Evolutionary conservation across 2,888 invertebrate genomes (phyloP).

Genomic region (Apamea monoglypha): DNA sequence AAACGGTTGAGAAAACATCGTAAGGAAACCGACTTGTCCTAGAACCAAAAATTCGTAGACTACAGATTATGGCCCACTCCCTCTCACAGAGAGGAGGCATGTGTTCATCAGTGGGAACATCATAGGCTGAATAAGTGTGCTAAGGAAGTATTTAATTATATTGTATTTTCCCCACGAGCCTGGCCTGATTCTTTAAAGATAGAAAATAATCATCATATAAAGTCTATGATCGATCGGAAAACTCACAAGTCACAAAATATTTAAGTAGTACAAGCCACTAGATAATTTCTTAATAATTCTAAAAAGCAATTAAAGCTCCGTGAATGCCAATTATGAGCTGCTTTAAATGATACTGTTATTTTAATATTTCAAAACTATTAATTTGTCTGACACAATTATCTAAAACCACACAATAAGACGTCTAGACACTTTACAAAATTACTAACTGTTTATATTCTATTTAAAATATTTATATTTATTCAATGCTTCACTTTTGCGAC

Average conservation of each 20-base stretch:
- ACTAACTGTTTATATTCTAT: neutral
- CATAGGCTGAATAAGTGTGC: neutral
- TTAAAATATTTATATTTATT: neutral
- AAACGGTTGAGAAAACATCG: too few relatives aligned
- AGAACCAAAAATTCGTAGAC: neutral
- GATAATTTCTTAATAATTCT: conserved; percentile 5
- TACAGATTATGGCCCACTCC: neutral
- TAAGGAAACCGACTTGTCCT: too few relatives aligned
- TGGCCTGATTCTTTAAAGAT: neutral
- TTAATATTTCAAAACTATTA: conserved; percentile 9
- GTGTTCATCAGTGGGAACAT: neutral
- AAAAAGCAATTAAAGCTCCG: conserved; percentile 12
- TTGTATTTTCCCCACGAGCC: neutral
- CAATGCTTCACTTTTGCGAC: neutral
- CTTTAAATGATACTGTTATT: neutral
- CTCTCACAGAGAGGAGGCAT: neutral
- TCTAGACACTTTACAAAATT: conserved; percentile 34
- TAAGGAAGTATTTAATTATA: neutral
- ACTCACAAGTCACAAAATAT: neutral
- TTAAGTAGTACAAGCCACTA: neutral
- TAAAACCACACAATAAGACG: conserved; percentile 1
- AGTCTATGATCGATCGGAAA: neutral
- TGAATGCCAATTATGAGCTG: conserved; percentile 1
- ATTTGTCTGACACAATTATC: neutral
- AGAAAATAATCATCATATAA: neutral